These are phyloP conservation scores for Rotaria macrura DNA, from an alignment of 2,888 invertebrate genomes.

Conservation along the genomic window DNA sequence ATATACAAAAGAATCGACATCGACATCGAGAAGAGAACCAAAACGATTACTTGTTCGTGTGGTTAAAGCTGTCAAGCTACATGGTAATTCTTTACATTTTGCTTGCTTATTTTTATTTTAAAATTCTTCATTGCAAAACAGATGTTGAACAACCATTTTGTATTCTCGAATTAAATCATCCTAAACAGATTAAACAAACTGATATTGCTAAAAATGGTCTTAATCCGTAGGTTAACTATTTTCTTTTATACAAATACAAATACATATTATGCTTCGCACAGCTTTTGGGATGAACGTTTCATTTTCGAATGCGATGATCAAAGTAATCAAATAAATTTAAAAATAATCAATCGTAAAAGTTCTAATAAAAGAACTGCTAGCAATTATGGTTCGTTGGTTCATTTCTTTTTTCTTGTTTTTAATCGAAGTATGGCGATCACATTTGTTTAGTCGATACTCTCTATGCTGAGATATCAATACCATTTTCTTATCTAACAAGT, in stretches of 20 bases:
- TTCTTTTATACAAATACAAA: background rate
- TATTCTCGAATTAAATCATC: conserved; percentile 6
- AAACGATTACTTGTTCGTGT: conserved; percentile 5
- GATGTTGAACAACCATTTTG: background rate
- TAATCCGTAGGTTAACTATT: background rate
- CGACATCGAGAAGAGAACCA: background rate
- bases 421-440: too few species aligned
- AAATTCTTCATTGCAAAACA: background rate
- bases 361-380: background rate
- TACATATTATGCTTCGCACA: background rate
- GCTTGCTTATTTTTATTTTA: too few species aligned
- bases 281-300: background rate
- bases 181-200: background rate
- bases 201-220: background rate
- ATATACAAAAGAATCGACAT: background rate
- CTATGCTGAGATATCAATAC: background rate
- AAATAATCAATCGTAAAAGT: background rate
- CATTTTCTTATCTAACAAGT: background rate
- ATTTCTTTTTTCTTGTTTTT: background rate
- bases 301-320: background rate
- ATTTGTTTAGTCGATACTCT: background rate
- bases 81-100: background rate
- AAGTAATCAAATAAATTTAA: background rate
- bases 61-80: background rate
- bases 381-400: background rate